These are phyloP conservation scores for Cataglyphis altisquamis DNA, from an alignment of 2,888 invertebrate species.

Conservation along the genomic window DNA sequence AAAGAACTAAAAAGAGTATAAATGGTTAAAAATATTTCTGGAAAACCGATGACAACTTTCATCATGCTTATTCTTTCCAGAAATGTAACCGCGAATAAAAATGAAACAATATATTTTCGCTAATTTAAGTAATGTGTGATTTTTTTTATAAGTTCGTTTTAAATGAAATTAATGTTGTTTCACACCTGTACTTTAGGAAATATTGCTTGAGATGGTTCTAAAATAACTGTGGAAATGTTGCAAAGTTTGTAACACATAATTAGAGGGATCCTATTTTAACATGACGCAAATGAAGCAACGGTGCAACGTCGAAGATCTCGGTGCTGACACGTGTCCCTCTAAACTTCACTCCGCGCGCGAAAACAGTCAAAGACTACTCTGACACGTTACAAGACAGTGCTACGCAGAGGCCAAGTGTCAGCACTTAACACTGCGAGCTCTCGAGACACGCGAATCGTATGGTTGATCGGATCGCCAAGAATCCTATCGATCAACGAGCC, in stretches of 20 bases:
- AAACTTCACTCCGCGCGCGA: conserved; percentile 62
- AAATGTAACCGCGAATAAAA: not conserved
- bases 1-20: not conserved
- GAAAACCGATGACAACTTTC: not conserved
- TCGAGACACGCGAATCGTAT: conserved; percentile 79
- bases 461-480: conserved; percentile 71
- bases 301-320: conserved; percentile 54
- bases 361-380: conserved; percentile 66
- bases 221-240: not conserved
- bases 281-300: conserved; percentile 66
- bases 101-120: not conserved
- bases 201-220: not conserved
- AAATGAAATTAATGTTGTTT: not conserved
- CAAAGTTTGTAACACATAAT: not conserved
- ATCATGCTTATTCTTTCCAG: not conserved
- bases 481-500: conserved; percentile 65
- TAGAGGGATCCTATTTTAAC: not conserved
- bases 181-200: not conserved
- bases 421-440: conserved; percentile 80
- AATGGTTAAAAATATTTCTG: not conserved
- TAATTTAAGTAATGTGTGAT: not conserved
- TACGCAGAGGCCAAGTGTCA: conserved; percentile 79
- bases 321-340: conserved; percentile 64
- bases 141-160: not conserved
- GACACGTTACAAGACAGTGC: conserved; percentile 79